Base-by-base conservation (phyloP, 92 coral and sea anemone genomes). In the Phenganax subtilis region DNA sequence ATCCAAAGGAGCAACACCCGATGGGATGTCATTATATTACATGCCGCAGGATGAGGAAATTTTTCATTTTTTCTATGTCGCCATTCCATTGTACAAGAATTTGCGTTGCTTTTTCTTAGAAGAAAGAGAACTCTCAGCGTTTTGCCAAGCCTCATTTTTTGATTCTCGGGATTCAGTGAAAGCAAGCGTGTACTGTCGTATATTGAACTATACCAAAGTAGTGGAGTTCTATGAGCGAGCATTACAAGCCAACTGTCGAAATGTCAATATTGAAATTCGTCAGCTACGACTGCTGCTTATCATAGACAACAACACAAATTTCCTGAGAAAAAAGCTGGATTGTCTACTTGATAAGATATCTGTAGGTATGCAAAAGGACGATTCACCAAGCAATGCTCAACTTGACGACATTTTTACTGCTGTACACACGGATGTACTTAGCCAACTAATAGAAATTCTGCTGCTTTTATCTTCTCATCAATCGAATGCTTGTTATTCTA, bases 1-100 rank as follows among this genome's bases (percentile, higher is more conserved):
- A 17, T 7, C 67, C 5, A 0, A 12, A 27, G 76, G 44, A 4
- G 54, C 28, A 25, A 16, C 51, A 56, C 53, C 8, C 0, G n/a
- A 37, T 12, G 6, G 8, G 9, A 60, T 16, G 7, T 47, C 25
- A 12, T 0, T 20, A 57, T 59, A 58, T n/a, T 69, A 59, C n/a
- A 55, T 76, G 81, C 81, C 81, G 11, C 6, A 25, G 2, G 56
- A 76, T 11, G 66, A 76, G 44, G 81, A 76, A 57, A 70, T 76
- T 7, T 76, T 76, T 29, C 70, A 76, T 15, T 76, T 76, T 44
- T 76, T 76, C 81, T 76, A 15, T 27, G 52, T 57, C 29, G 55
- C 81, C 11, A 57, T 58, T 58, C 81, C 81, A 6, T 54, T 76
- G 69, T 76, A 57, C 17, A 70, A 76, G 17, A 29, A 76, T 7